Conservation (phyloP, 2,113 vertebrate genomes). For the Sprattus sprattus region DNA sequence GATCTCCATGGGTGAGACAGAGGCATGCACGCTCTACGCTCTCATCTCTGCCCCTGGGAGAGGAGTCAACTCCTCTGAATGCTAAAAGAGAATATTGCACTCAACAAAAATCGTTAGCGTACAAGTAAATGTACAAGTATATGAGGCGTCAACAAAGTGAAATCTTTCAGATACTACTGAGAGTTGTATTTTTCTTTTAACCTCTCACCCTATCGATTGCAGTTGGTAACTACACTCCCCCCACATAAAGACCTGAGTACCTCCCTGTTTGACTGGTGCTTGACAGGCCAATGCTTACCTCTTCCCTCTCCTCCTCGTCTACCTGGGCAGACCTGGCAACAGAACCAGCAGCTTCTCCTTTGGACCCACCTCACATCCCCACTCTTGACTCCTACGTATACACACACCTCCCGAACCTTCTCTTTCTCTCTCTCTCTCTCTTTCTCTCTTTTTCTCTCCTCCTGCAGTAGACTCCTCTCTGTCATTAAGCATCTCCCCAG, state of each 20-base stretch:
- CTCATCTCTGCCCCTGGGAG: not conserved
- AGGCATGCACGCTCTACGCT: constrained; percentile 33
- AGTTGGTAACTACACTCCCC: not conserved
- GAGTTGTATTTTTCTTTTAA: not conserved
- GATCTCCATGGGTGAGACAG: constrained; percentile 56
- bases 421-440: not conserved
- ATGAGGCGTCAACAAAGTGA: not conserved
- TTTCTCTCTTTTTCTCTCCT: not conserved
- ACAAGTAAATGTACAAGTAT: constrained; percentile 12
- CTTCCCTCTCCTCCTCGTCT: not conserved
- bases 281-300: not conserved
- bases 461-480: not conserved
- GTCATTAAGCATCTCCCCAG: constrained; percentile 2
- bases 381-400: not conserved
- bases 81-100: not conserved
- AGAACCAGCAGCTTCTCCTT: not conserved
- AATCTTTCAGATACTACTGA: not conserved
- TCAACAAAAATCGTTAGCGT: not conserved
- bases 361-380: not conserved
- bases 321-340: not conserved
- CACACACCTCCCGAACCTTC: not conserved
- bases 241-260: not conserved
- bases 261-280: not conserved
- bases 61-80: not conserved
- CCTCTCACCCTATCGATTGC: not conserved